Evolutionary conservation across 2,113 vertebrate species (phyloP).

Genomic region (Agelaius phoeniceus): DNA sequence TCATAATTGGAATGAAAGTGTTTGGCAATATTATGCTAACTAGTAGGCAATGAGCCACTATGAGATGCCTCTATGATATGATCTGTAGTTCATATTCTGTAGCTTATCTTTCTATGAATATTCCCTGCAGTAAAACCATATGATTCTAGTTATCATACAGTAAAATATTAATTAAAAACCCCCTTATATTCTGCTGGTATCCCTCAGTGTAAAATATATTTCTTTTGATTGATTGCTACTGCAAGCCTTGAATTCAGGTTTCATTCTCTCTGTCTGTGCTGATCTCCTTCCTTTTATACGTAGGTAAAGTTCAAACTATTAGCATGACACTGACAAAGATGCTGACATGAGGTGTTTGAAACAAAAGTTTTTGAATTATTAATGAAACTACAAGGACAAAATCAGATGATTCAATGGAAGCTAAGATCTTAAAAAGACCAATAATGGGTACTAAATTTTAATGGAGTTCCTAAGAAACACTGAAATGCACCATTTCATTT

Average conservation of each 20-base stretch:
- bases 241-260: neutral
- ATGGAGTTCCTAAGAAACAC: conserved; percentile 63
- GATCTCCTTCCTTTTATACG: conserved; percentile 12
- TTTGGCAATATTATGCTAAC: neutral
- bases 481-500: conserved; percentile 69
- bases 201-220: neutral
- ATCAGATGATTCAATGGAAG: conserved; percentile 48
- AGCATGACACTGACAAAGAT: conserved; percentile 48
- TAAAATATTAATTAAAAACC: neutral
- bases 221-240: neutral
- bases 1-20: neutral
- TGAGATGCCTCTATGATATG: neutral
- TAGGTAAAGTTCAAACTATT: conserved; percentile 11
- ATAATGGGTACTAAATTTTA: conserved; percentile 71
- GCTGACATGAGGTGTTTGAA: conserved; percentile 50
- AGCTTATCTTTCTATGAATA: neutral
- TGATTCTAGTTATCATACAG: neutral
- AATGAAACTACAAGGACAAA: conserved; percentile 63
- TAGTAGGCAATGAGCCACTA: neutral
- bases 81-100: neutral
- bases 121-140: neutral
- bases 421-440: conserved; percentile 41
- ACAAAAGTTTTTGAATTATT: conserved; percentile 71
- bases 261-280: neutral
- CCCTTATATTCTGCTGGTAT: neutral